Evolutionary conservation across 2,113 vertebrate species (phyloP).

Genomic region (Leuciscus idus): DNA sequence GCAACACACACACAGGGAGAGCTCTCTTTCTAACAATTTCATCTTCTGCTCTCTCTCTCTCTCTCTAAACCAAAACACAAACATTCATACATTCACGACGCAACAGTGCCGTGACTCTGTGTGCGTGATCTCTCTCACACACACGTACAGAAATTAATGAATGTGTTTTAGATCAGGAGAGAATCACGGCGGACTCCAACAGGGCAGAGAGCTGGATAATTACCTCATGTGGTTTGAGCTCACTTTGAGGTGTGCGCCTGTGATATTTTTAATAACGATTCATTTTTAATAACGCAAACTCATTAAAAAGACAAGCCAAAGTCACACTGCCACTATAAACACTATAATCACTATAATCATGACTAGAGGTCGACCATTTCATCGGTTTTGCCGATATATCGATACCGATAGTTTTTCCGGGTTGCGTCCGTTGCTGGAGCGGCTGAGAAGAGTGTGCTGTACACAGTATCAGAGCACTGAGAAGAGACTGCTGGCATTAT

Average conservation of each 20-base stretch:
- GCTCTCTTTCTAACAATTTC: background rate
- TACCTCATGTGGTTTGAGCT: slow-evolving; percentile 11
- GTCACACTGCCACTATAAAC: background rate
- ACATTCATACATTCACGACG: background rate
- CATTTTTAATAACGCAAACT: slow-evolving; percentile 18
- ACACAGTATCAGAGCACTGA: too few relatives aligned
- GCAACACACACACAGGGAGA: background rate
- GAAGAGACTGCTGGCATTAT: too few relatives aligned
- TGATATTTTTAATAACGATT: background rate
- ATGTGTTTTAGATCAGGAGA: background rate
- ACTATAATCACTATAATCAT: background rate
- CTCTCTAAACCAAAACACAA: background rate
- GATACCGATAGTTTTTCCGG: too few relatives aligned
- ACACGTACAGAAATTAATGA: background rate
- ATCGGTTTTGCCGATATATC: too few relatives aligned
- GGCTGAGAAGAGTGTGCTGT: too few relatives aligned
- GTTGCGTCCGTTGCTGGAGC: too few relatives aligned
- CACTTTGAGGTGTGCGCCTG: slow-evolving; percentile 18
- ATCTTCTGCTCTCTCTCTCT: background rate
- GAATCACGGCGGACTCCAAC: background rate
- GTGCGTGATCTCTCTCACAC: background rate
- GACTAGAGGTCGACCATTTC: too few relatives aligned
- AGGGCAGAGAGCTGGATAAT: slow-evolving; percentile 32
- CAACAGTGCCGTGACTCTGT: background rate
- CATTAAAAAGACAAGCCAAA: background rate